Evolutionary conservation across 2,888 invertebrate genomes (phyloP).

Genomic region (Panzeria rudis): DNA sequence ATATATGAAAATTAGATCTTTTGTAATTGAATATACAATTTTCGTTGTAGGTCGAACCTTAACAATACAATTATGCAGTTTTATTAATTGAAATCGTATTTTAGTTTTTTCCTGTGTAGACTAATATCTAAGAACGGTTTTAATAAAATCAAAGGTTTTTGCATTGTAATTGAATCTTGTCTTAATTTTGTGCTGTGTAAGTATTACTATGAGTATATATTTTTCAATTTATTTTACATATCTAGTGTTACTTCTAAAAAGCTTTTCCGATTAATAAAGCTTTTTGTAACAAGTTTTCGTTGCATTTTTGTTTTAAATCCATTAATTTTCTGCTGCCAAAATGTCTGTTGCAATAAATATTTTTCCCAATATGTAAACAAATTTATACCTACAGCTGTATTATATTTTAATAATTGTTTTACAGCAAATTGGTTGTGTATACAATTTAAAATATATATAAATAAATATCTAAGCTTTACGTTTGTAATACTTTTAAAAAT

Average conservation of each 20-base stretch:
- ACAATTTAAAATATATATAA: neutral
- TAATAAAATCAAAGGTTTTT: no score
- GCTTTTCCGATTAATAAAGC: neutral
- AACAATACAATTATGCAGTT: no score
- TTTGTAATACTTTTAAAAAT: conserved; percentile 32
- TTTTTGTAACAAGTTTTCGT: neutral
- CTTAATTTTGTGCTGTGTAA: no score
- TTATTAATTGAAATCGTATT: no score
- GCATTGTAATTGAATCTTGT: no score
- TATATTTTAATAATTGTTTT: conserved; percentile 35
- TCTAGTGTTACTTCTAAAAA: neutral
- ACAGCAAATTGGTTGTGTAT: conserved; percentile 44
- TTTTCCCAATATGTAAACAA: conserved; percentile 17
- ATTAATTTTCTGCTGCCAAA: conserved; percentile 43
- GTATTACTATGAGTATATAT: no score
- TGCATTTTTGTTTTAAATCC: neutral
- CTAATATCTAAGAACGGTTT: no score
- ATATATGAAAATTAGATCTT: no score
- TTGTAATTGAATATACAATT: no score
- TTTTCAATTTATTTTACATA: no score
- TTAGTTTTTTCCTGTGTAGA: no score
- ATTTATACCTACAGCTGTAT: conserved; percentile 14
- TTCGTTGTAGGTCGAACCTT: no score
- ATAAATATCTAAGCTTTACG: neutral
- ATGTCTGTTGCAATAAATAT: conserved; percentile 34